Base-by-base conservation (phyloP, 2,113 vertebrate genomes). In the Vimba vimba region DNA sequence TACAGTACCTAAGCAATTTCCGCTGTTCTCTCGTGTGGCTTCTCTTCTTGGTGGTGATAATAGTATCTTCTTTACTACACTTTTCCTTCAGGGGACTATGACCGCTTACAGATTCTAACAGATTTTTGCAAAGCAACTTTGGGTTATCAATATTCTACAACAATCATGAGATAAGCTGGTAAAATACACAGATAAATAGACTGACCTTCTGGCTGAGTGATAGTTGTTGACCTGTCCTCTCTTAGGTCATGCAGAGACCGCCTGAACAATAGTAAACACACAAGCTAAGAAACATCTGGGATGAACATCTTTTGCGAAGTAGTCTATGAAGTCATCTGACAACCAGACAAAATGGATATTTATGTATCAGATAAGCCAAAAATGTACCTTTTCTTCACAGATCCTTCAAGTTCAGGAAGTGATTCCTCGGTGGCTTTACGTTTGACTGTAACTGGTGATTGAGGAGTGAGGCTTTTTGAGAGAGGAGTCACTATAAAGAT, bases 181-280 rank as follows among this genome's bases (percentile, higher is more conserved):
- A 82, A 36, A 69, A 52, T 69, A 23, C 27, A 47, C 60, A 68
- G 0, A 52, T 52, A 52, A 36, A 77, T 33, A 33, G 39, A 74
- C 88, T 88, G 11, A 90, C 90, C 89, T 47, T 84, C 81, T 68
- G 83, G 78, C 11, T 86, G 87, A 15, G 68, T 85, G 52, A 66
- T 30, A n/a, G 79, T 11, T 15, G 86, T 57, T 1, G 30, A 55
- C 10, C 5, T 73, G 52, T 90, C 89, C 5, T 85, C 86, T 79
- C 91, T 82, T 30, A 91, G 88, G 85, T 91, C 91, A 66, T 90
- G 91, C 71, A 91, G 50, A 39, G 91, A 90, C 13, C 87, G 87
- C 77, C 91, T 91, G 83, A 60, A 86, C 57, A 73, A 83, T 45
- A 69, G 47, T 27, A 82, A 55, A 55, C 27, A 6, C 27, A 8